These are phyloP conservation scores for Dendroctonus ponderosae DNA, from an alignment of 1,140 invertebrate genomes.

Conservation along the genomic window DNA sequence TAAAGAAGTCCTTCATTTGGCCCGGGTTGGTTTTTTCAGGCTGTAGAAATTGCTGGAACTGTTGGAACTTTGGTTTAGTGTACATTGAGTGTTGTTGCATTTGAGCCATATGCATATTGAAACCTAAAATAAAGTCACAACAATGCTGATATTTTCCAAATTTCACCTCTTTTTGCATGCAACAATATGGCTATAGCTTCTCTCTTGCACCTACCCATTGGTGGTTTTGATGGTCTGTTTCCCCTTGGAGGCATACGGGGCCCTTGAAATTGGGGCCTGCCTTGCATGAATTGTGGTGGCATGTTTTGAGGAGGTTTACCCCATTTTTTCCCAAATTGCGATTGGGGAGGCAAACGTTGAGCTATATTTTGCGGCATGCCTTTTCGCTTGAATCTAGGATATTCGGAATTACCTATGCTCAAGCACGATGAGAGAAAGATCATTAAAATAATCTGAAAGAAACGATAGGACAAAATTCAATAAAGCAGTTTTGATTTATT, in stretches of 20 bases:
- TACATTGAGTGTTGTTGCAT: background rate
- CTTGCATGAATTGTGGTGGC: slow-evolving; percentile 5
- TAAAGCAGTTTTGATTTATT: too few relatives aligned
- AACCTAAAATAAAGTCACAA: background rate
- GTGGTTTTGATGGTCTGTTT: background rate
- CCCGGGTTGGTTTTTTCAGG: too few relatives aligned
- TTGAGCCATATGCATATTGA: slow-evolving; percentile 8
- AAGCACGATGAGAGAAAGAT: slow-evolving; percentile 29
- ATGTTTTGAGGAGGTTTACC: slow-evolving; percentile 27
- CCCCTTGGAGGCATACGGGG: slow-evolving; percentile 1
- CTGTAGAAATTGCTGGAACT: background rate
- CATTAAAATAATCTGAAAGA: slow-evolving; percentile 35
- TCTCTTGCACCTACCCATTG: too few relatives aligned
- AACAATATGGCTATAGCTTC: too few relatives aligned
- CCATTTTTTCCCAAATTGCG: slow-evolving; percentile 40
- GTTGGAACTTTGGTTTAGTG: slow-evolving; percentile 11
- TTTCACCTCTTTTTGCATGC: too few relatives aligned
- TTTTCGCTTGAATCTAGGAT: slow-evolving; percentile 33
- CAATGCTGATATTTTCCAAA: too few relatives aligned
- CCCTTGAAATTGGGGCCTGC: slow-evolving; percentile 1
- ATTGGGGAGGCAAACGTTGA: slow-evolving; percentile 26
- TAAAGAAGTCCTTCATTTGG: too few relatives aligned
- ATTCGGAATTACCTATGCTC: slow-evolving; percentile 23
- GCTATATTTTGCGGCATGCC: slow-evolving; percentile 28
- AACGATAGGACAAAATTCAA: background rate